A percentile compares a stretch with the other conserved stretches of the same genome.
These are phyloP conservation scores for Crocidura indochinensis DNA, from an alignment of 2,797 vertebrate genomes.

Conservation along the genomic window DNA sequence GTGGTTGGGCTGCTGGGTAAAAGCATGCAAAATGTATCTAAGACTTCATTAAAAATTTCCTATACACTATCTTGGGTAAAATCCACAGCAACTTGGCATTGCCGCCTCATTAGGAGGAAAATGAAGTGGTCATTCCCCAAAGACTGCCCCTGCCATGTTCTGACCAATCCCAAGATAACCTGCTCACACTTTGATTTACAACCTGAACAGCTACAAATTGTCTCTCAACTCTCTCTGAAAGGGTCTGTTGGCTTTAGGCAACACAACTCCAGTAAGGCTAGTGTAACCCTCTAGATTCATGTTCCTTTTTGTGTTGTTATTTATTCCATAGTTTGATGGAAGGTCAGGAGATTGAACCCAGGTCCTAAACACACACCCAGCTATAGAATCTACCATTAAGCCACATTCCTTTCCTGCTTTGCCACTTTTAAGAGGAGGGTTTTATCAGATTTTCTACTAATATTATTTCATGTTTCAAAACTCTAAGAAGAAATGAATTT, in stretches of 20 bases:
- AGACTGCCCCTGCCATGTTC: slow-evolving; percentile 35
- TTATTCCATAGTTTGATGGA: too few species aligned
- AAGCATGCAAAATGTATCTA: slow-evolving; percentile 80
- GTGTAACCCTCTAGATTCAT: slow-evolving; percentile 2
- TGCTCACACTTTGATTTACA: neutral
- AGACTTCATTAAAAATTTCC: slow-evolving; percentile 83
- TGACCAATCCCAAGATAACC: neutral
- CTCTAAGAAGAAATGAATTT: slow-evolving; percentile 35
- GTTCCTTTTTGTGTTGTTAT: neutral
- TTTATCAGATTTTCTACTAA: slow-evolving; percentile 8
- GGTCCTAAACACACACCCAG: too few species aligned
- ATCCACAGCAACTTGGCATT: slow-evolving; percentile 73
- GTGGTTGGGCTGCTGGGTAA: slow-evolving; percentile 78
- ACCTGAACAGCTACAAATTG: slow-evolving; percentile 11
- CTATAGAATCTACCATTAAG: too few species aligned
- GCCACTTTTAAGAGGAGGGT: neutral
- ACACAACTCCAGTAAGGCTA: neutral
- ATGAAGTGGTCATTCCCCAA: slow-evolving; percentile 77
- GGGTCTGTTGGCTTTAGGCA: slow-evolving; percentile 29
- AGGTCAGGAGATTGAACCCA: too few species aligned
- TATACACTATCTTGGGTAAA: slow-evolving; percentile 72
- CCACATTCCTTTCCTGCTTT: too few species aligned
- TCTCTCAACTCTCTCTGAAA: neutral
- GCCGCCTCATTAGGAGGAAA: slow-evolving; percentile 78
- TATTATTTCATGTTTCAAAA: neutral